Conservation (phyloP, 2,888 invertebrate genomes). For the Cataglyphis altisquamis region DNA sequence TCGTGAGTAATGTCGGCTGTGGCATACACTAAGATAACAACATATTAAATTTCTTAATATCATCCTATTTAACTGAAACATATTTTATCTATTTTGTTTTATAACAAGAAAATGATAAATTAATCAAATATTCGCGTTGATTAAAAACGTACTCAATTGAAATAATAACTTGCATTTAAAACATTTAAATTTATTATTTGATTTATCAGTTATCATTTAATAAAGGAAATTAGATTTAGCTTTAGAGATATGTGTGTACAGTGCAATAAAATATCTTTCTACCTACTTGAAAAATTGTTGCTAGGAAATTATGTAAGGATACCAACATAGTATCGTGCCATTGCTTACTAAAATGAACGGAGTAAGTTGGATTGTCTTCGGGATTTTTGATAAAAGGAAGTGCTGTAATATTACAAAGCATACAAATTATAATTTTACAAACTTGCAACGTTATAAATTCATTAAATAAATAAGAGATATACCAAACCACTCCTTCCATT, state of each 20-base stretch:
- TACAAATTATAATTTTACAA: slow-evolving; percentile 82
- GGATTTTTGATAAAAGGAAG: slow-evolving; percentile 96
- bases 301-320: slow-evolving; percentile 97
- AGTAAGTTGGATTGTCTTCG: slow-evolving; percentile 95
- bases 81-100: slow-evolving; percentile 15
- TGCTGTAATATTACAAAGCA: slow-evolving; percentile 87
- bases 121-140: slow-evolving; percentile 20
- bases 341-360: slow-evolving; percentile 95
- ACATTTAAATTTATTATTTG: slow-evolving; percentile 3
- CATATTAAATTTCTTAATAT: slow-evolving; percentile 29
- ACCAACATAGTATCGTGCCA: slow-evolving; percentile 98
- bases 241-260: slow-evolving; percentile 42
- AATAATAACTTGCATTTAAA: background rate
- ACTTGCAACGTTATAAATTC: slow-evolving; percentile 84
- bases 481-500: slow-evolving; percentile 99
- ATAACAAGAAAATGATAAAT: slow-evolving; percentile 25
- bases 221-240: background rate
- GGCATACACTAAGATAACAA: slow-evolving; percentile 90
- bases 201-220: background rate
- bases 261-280: slow-evolving; percentile 61
- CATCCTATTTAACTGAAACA: background rate
- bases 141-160: background rate
- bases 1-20: slow-evolving; percentile 93
- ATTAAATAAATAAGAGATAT: slow-evolving; percentile 83
- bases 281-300: slow-evolving; percentile 93